phyloP scores from a whole-genome alignment of 2,888 invertebrate species.

The Drosophila hamatofila region DNA sequence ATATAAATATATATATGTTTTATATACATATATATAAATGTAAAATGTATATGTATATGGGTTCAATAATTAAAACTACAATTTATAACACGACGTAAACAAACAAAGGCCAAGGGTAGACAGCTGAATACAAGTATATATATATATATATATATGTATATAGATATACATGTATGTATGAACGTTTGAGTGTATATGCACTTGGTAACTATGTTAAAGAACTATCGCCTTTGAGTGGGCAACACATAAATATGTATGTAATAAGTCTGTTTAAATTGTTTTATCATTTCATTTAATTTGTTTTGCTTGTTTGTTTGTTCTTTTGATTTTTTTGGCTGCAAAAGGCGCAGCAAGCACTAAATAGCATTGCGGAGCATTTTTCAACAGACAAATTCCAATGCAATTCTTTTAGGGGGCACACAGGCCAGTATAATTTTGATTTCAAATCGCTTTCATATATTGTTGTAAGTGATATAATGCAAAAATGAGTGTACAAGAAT shows the following conservation, averaged over 20 bases:
- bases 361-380: conserved; percentile 57
- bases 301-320: background rate
- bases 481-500: conserved; percentile 30
- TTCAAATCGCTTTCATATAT: conserved; percentile 71
- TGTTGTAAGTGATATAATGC: conserved; percentile 43
- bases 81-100: conserved; percentile 76
- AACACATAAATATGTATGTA: conserved; percentile 59
- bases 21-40: conserved; percentile 53
- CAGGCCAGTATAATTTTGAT: conserved; percentile 68
- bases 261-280: conserved; percentile 57
- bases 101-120: conserved; percentile 72
- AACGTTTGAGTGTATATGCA: conserved; percentile 68
- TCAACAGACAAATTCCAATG: conserved; percentile 75
- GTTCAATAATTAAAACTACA: conserved; percentile 71
- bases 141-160: conserved; percentile 41
- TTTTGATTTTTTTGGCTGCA: conserved; percentile 55
- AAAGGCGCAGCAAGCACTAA: conserved; percentile 69
- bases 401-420: conserved; percentile 31
- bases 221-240: conserved; percentile 39
- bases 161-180: conserved; percentile 40
- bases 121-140: conserved; percentile 54
- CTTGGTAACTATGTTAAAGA: conserved; percentile 72
- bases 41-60: conserved; percentile 45
- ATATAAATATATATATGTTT: conserved; percentile 48
- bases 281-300: conserved; percentile 44